These are phyloP conservation scores for Telenomus remus DNA, from an alignment of 1,140 invertebrate species.

Conservation along the genomic window DNA sequence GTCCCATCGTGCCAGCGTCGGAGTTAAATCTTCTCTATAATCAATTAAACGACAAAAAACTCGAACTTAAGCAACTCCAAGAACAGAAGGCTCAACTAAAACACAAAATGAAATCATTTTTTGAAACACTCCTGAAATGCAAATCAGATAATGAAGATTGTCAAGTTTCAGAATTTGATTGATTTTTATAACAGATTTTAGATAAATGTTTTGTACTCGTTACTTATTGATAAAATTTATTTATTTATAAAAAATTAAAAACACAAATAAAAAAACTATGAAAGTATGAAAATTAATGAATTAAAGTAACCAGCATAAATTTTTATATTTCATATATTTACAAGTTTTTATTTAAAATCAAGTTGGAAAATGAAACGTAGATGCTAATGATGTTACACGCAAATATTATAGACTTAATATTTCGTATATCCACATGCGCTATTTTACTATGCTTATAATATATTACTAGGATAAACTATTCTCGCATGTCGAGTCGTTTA, in stretches of 20 bases:
- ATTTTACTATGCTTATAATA: conserved; percentile 31
- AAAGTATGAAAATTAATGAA: neutral
- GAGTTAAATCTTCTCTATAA: neutral
- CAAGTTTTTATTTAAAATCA: conserved; percentile 32
- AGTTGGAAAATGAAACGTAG: conserved; percentile 39
- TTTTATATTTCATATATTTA: no score
- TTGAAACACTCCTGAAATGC: conserved; percentile 12
- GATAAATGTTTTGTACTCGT: no score
- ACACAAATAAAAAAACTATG: neutral
- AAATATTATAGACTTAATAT: neutral
- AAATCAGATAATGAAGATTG: conserved; percentile 2
- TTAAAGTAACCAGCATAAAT: no score
- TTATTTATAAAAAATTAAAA: no score
- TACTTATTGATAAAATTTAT: no score
- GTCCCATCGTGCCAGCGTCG: no score
- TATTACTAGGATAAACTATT: conserved; percentile 47
- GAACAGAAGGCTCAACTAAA: conserved; percentile 7
- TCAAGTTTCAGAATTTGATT: neutral
- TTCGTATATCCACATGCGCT: neutral
- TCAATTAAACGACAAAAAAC: neutral
- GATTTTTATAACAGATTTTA: no score
- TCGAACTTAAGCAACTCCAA: neutral
- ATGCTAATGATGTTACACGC: conserved; percentile 15
- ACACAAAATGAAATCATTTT: conserved; percentile 18
- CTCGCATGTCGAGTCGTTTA: conserved; percentile 40